Percentiles rank a stretch among this genome's conserved stretches.
These are phyloP conservation scores for Oncopodura yosiiana DNA, from an alignment of 1,140 invertebrate genomes.

Conservation along the genomic window DNA sequence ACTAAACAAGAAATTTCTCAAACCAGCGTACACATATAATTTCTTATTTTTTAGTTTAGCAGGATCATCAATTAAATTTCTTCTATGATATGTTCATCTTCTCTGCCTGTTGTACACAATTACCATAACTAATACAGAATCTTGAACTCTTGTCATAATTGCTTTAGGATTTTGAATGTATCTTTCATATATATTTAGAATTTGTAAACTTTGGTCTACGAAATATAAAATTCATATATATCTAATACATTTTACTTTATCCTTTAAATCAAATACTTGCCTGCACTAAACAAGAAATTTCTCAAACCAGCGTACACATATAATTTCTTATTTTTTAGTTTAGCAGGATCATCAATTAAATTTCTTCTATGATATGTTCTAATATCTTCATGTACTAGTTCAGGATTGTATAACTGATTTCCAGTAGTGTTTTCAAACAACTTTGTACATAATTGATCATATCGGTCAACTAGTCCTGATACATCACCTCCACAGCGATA, in stretches of 20 bases:
- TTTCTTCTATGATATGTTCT: neutral
- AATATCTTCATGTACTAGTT: slow-evolving; percentile 11
- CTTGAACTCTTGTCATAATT: slow-evolving; percentile 22
- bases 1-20: slow-evolving; percentile 20
- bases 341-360: slow-evolving; percentile 13
- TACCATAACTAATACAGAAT: slow-evolving; percentile 13
- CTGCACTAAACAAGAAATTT: slow-evolving; percentile 21
- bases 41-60: slow-evolving; percentile 15
- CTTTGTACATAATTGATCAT: slow-evolving; percentile 23
- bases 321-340: slow-evolving; percentile 20
- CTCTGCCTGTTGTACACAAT: neutral
- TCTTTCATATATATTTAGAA: slow-evolving; percentile 22
- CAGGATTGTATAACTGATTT: slow-evolving; percentile 4
- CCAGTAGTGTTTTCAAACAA: neutral
- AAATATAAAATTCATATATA: no score
- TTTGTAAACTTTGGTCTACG: slow-evolving; percentile 12
- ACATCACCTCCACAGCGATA: slow-evolving; percentile 23
- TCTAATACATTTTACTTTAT: no score
- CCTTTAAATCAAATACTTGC: no score
- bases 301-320: slow-evolving; percentile 24
- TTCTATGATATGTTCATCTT: slow-evolving; percentile 1
- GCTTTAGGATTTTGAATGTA: slow-evolving; percentile 15
- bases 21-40: slow-evolving; percentile 25
- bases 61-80: slow-evolving; percentile 13
- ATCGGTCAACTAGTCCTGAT: slow-evolving; percentile 5